Evolutionary conservation across 2,888 invertebrate species (phyloP).

Genomic region (Heteromyza rotundicornis): DNA sequence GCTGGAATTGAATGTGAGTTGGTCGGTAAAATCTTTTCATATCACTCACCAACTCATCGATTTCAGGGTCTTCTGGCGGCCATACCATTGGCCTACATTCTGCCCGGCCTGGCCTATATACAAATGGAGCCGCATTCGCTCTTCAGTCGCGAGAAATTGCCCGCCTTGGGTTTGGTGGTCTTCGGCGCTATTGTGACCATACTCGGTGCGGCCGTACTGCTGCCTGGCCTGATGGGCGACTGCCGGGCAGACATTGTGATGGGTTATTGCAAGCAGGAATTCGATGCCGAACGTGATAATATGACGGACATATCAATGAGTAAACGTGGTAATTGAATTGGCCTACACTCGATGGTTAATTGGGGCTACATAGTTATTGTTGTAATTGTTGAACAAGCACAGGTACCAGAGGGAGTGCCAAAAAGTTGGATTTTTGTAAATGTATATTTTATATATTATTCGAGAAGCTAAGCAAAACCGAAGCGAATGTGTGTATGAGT

Average conservation of each 20-base stretch:
- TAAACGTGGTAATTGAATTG: conserved; percentile 22
- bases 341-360: too few species aligned
- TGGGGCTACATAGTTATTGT: too few species aligned
- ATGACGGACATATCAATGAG: conserved; percentile 37
- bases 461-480: too few species aligned
- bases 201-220: conserved; percentile 57
- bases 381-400: too few species aligned
- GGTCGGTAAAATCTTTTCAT: conserved; percentile 14
- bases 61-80: conserved; percentile 79
- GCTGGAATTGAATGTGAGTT: conserved; percentile 77
- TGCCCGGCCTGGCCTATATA: conserved; percentile 80
- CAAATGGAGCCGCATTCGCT: conserved; percentile 75
- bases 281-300: conserved; percentile 36
- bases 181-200: conserved; percentile 68
- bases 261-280: conserved; percentile 59
- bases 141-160: conserved; percentile 72
- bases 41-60: conserved; percentile 5
- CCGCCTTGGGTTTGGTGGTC: conserved; percentile 72
- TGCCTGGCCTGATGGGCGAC: conserved; percentile 60
- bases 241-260: conserved; percentile 61
- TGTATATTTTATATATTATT: too few species aligned
- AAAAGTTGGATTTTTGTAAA: too few species aligned
- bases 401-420: too few species aligned
- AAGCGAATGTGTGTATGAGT: too few species aligned
- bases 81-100: conserved; percentile 80